Evolutionary conservation across 2,113 vertebrate species (phyloP).

Genomic region (Trogon melanurus): DNA sequence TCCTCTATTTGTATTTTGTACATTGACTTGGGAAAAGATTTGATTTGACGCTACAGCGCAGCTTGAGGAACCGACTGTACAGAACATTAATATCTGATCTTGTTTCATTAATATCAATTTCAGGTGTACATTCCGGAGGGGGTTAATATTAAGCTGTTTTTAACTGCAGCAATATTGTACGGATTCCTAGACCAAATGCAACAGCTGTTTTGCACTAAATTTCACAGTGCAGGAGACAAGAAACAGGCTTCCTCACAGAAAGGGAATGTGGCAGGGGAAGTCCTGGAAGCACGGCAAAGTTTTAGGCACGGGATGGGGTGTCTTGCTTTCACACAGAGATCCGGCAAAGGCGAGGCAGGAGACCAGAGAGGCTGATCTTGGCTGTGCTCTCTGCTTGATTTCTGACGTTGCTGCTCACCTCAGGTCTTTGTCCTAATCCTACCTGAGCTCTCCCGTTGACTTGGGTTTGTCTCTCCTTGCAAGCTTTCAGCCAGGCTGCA

Average conservation of each 20-base stretch:
- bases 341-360: background rate
- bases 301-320: background rate
- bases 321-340: background rate
- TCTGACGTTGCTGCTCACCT: background rate
- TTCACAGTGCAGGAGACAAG: constrained; percentile 20
- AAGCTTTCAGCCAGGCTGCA: background rate
- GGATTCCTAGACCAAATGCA: background rate
- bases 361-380: background rate
- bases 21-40: background rate
- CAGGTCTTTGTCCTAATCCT: background rate
- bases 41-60: constrained; percentile 31
- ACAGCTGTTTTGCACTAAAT: constrained; percentile 52
- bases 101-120: constrained; percentile 58
- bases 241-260: background rate
- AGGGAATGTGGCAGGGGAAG: background rate
- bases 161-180: constrained; percentile 36
- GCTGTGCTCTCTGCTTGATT: background rate
- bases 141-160: constrained; percentile 55
- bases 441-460: background rate
- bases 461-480: background rate
- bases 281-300: background rate
- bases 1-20: constrained; percentile 9
- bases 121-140: constrained; percentile 33
- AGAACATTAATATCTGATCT: constrained; percentile 56
- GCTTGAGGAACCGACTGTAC: constrained; percentile 30